These are phyloP conservation scores for Pogoniulus pusillus DNA, from an alignment of 2,797 vertebrate genomes.

Conservation along the genomic window DNA sequence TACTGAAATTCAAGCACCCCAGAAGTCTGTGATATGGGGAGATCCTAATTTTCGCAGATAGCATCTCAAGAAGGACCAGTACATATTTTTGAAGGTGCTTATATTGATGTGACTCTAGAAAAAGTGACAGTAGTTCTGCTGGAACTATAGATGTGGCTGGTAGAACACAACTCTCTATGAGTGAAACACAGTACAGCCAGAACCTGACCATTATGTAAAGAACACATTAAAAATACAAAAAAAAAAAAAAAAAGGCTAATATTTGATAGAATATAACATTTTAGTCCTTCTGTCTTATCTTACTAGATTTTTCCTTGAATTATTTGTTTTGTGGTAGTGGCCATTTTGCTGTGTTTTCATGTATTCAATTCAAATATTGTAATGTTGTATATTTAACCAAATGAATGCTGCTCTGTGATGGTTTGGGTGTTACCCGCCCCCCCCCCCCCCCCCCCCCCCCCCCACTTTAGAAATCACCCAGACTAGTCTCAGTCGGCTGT, in stretches of 20 bases:
- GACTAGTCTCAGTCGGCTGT: too few species aligned
- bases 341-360: not conserved
- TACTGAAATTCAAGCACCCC: not conserved
- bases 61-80: not conserved
- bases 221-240: not conserved
- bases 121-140: not conserved
- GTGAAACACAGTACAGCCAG: not conserved
- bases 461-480: too few species aligned
- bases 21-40: not conserved
- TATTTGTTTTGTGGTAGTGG: not conserved
- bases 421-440: too few species aligned
- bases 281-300: not conserved
- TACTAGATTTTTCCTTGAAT: not conserved
- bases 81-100: not conserved
- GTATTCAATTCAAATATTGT: not conserved
- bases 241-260: not conserved
- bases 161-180: not conserved
- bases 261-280: not conserved
- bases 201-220: not conserved
- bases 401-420: too few species aligned
- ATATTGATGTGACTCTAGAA: not conserved
- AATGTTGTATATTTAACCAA: not conserved
- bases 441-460: too few species aligned
- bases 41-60: not conserved
- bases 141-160: not conserved